Percentiles rank a stretch among this genome's conserved stretches.
These are phyloP conservation scores for Halyomorpha halys DNA, from an alignment of 1,140 invertebrate species.

Conservation along the genomic window DNA sequence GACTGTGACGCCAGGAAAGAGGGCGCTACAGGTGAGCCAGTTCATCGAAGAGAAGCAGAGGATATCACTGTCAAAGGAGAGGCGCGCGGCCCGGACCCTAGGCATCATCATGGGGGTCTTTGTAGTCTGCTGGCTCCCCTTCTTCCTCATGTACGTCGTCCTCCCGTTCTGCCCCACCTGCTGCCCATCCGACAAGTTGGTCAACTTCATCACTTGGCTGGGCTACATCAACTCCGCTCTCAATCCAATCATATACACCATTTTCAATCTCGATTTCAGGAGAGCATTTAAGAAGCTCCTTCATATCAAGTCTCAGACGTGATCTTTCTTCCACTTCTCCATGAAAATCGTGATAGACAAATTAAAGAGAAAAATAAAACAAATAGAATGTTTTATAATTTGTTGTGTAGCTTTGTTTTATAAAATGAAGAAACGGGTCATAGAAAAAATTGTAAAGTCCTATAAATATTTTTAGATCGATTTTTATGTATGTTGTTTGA, in stretches of 20 bases:
- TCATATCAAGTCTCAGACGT: conserved; percentile 41
- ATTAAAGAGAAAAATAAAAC: background rate
- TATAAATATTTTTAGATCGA: background rate
- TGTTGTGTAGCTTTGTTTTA: conserved; percentile 1
- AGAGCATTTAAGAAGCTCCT: conserved; percentile 81
- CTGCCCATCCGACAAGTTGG: conserved; percentile 58
- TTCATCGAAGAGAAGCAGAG: conserved; percentile 89
- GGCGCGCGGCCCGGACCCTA: conserved; percentile 80
- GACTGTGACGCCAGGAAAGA: conserved; percentile 25
- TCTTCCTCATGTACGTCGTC: conserved; percentile 91
- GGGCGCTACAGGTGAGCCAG: conserved; percentile 52
- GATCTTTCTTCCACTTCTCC: conserved; percentile 17
- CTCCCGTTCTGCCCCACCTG: conserved; percentile 65
- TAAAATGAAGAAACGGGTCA: background rate
- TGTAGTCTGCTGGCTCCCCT: conserved; percentile 93
- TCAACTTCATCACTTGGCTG: conserved; percentile 90
- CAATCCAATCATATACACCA: conserved; percentile 95
- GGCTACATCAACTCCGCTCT: conserved; percentile 96
- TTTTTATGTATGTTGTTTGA: background rate
- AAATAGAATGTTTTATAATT: conserved; percentile 11
- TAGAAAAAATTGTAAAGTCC: background rate
- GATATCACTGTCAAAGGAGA: conserved; percentile 83
- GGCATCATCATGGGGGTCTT: conserved; percentile 93
- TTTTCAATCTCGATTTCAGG: conserved; percentile 94
- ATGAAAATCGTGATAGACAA: background rate